These are phyloP conservation scores for Thera obeliscata DNA, from an alignment of 2,888 invertebrate species.

Conservation along the genomic window DNA sequence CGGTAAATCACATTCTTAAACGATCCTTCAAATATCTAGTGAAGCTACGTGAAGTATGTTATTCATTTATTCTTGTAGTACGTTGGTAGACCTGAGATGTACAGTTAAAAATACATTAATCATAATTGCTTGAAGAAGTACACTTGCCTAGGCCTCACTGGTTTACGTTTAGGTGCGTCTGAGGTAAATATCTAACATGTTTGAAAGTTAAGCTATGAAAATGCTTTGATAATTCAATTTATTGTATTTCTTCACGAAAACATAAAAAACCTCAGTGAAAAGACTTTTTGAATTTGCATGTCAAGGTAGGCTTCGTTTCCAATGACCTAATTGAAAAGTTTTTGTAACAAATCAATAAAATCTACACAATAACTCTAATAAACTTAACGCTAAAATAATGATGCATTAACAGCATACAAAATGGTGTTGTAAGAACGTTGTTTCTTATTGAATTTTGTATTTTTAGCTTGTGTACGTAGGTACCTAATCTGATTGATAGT, in stretches of 20 bases:
- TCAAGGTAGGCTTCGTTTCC: constrained; percentile 18
- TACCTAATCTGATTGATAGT: constrained; percentile 13
- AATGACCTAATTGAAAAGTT: constrained; percentile 2
- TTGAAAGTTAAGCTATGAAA: too few relatives aligned
- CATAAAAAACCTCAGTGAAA: not conserved
- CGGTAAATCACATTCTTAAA: not conserved
- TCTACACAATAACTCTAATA: not conserved
- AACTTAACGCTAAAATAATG: not conserved
- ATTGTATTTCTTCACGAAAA: not conserved
- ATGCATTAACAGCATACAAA: not conserved
- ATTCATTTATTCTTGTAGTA: not conserved
- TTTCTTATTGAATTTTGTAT: not conserved
- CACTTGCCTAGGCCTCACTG: too few relatives aligned
- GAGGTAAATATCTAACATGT: too few relatives aligned
- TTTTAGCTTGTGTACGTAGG: constrained; percentile 3
- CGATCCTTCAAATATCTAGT: too few relatives aligned
- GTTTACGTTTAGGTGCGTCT: too few relatives aligned
- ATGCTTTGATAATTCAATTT: not conserved
- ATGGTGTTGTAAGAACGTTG: too few relatives aligned
- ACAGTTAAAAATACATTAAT: too few relatives aligned
- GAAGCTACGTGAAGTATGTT: too few relatives aligned
- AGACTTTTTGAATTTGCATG: constrained; percentile 2
- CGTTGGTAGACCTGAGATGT: too few relatives aligned
- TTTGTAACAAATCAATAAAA: constrained; percentile 6
- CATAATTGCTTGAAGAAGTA: too few relatives aligned